A percentile compares a stretch with the other conserved stretches of the same genome.
phyloP scores from a whole-genome alignment of 2,888 invertebrate genomes.

The Thumatha senex region DNA sequence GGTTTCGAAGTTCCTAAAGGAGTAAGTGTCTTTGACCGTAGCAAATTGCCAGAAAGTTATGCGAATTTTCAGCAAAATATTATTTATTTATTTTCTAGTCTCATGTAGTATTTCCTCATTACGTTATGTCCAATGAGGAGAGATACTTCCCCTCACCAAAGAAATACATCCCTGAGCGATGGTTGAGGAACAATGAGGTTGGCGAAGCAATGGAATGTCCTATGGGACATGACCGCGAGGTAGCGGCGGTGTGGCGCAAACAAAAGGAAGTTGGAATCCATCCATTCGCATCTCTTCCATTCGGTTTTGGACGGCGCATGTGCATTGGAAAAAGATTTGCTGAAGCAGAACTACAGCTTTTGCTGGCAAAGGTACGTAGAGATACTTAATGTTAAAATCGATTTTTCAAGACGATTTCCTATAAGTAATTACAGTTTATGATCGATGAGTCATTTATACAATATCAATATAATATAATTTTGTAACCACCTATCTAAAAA shows the following conservation, averaged over 20 bases:
- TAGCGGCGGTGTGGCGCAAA: constrained; percentile 52
- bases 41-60: too few relatives aligned
- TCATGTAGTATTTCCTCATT: constrained; percentile 90
- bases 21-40: constrained; percentile 81
- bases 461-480: too few relatives aligned
- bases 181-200: constrained; percentile 84
- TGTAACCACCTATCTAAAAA: too few relatives aligned
- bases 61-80: too few relatives aligned
- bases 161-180: constrained; percentile 89
- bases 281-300: constrained; percentile 89
- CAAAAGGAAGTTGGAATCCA: constrained; percentile 85
- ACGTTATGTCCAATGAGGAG: constrained; percentile 88
- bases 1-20: constrained; percentile 93
- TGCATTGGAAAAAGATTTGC: constrained; percentile 92
- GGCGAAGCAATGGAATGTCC: constrained; percentile 27
- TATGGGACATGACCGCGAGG: constrained; percentile 27
- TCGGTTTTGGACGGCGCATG: constrained; percentile 90
- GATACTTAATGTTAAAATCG: background rate
- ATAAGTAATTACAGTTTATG: too few relatives aligned
- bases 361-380: constrained; percentile 86
- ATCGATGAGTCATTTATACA: too few relatives aligned
- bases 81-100: constrained; percentile 80
- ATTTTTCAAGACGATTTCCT: too few relatives aligned
- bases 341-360: constrained; percentile 89
- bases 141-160: constrained; percentile 88